Conservation (phyloP, 92 coral and sea anemone species). For the Scolanthus callimorphus region DNA sequence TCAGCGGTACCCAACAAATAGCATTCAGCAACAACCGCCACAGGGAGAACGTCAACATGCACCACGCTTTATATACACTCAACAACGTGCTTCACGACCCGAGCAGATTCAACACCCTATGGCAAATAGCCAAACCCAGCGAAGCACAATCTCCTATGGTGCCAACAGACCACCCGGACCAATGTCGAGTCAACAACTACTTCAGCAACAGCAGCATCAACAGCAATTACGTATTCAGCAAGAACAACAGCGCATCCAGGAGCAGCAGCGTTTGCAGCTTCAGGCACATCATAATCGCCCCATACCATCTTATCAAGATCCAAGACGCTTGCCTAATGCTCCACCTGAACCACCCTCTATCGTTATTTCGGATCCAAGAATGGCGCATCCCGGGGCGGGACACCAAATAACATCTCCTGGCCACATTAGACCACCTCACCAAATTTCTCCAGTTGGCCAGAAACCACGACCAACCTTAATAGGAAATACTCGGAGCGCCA, state of each 20-base stretch:
- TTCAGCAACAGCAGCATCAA: not conserved
- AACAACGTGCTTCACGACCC: no score
- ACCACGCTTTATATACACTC: no score
- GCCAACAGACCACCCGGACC: no score
- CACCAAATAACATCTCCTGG: not conserved
- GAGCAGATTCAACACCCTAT: no score
- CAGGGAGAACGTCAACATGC: no score
- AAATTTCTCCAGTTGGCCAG: not conserved
- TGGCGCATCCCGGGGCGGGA: not conserved
- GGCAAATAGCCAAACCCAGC: no score
- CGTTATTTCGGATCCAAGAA: not conserved
- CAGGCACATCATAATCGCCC: not conserved
- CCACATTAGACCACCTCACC: not conserved
- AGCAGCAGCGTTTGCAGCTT: no score
- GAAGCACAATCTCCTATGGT: no score
- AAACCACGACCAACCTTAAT: not conserved
- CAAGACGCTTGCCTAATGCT: not conserved
- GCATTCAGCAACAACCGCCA: no score
- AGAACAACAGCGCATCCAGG: not conserved
- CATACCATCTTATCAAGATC: conserved; percentile 1
- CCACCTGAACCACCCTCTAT: not conserved
- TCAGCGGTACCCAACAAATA: not conserved
- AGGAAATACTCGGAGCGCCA: not conserved
- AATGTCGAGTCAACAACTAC: conserved; percentile 12
- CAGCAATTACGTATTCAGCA: not conserved